These are phyloP conservation scores for Phoenicopterus ruber DNA, from an alignment of 2,113 vertebrate species.

Conservation along the genomic window DNA sequence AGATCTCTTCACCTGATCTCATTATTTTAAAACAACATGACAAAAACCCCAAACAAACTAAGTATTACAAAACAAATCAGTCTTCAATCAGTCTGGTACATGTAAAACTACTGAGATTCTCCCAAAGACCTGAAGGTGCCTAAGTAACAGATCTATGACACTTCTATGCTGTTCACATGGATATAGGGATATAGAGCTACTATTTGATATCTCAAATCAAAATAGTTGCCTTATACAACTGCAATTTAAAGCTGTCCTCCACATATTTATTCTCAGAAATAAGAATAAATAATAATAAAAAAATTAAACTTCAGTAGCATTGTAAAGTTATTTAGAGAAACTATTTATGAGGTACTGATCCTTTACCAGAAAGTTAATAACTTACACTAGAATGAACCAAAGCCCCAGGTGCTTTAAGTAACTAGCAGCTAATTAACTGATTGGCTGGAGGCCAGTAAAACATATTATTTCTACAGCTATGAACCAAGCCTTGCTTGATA, in stretches of 20 bases:
- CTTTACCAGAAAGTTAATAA: constrained; percentile 38
- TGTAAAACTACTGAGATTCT: not conserved
- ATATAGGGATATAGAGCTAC: not conserved
- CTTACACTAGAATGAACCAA: not conserved
- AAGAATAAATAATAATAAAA: not conserved
- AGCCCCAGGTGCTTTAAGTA: constrained; percentile 12
- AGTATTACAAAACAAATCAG: not conserved
- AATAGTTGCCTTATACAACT: not conserved
- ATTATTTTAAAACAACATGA: not conserved
- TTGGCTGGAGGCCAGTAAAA: constrained; percentile 37
- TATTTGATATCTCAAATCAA: not conserved
- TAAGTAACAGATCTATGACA: not conserved
- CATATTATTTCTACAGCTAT: not conserved
- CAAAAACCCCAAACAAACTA: not conserved
- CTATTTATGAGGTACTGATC: constrained; percentile 21
- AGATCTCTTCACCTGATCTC: not conserved
- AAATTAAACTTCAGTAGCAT: not conserved
- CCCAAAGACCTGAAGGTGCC: not conserved
- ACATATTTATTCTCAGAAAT: not conserved
- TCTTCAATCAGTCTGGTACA: not conserved
- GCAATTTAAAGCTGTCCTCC: not conserved
- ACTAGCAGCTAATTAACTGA: constrained; percentile 40
- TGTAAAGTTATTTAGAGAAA: constrained; percentile 19
- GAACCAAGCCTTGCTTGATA: not conserved
- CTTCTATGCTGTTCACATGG: not conserved